Evolutionary conservation across 2,888 invertebrate species (phyloP), one percentile per base, ranked within the genome.

Genomic region (Noctua janthina): DNA sequence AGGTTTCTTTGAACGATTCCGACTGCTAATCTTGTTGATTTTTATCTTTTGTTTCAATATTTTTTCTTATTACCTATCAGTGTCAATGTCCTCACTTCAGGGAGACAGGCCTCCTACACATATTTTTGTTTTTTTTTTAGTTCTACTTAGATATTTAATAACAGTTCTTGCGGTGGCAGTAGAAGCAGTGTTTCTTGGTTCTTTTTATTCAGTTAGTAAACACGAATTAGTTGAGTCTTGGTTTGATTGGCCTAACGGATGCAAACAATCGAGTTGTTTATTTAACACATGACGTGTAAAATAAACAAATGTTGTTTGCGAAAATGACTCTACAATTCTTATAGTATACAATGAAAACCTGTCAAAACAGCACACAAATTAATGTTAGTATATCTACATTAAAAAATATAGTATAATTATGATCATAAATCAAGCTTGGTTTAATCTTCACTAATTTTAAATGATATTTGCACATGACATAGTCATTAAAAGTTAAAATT

Each of bases 391-490:
- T 2, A 71, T 4, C 15, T 49, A 49, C 15, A 15, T 54, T 35
- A 2, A 10, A 29, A 74, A 81, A 64, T 35, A 64, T 35, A 64
- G 11, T 20, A 8, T 0, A 49, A 8, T 1, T 54, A 11, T 15
- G 11, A 10, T 15, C 51, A 74, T 79, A 83, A 68, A 86, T 74
- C 74, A 64, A 72, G 56, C 51, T 76, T n/a, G 35, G 70, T 59
- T 70, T 75, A 77, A 70, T 77, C 49, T 62, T 29, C n/a, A 67
- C 29, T 68, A 8, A 67, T 74, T 79, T 87, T 74, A 68, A 75
- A 81, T 75, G 39, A 64, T 79, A 76, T 78, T 81, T 68, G 46
- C 59, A 59, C 73, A 76, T 74, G 17, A 71, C 49, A 64, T 49
- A 6, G 54, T 76, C 51, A 82, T 83, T 74, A 79, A 71, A 51